Conservation (phyloP, 1,140 invertebrate species). For the Drosophila pectinifera region DNA sequence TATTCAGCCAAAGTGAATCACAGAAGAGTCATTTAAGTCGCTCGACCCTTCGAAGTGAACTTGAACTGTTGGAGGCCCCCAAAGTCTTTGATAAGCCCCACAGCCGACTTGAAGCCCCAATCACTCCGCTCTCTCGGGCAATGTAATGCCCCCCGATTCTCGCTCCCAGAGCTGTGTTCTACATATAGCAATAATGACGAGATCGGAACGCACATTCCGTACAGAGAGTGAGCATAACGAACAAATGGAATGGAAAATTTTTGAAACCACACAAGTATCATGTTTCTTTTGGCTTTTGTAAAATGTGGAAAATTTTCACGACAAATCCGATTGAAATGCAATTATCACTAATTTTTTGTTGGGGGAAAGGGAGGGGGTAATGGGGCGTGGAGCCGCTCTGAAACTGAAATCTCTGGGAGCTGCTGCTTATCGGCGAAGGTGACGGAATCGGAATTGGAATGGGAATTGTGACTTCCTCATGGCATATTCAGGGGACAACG, state of each 20-base stretch:
- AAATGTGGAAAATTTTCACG: slow-evolving; percentile 70
- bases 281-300: slow-evolving; percentile 42
- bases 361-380: no score
- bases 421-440: slow-evolving; percentile 38
- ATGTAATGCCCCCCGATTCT: slow-evolving; percentile 20
- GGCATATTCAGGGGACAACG: slow-evolving; percentile 25
- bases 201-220: slow-evolving; percentile 33
- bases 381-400: slow-evolving; percentile 6
- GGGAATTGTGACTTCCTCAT: slow-evolving; percentile 55
- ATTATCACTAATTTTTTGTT: slow-evolving; percentile 71
- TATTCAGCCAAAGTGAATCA: slow-evolving; percentile 20
- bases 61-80: slow-evolving; percentile 36
- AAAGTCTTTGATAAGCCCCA: slow-evolving; percentile 33
- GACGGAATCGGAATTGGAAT: slow-evolving; percentile 25
- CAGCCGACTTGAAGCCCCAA: background rate
- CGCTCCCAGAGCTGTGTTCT: slow-evolving; percentile 8
- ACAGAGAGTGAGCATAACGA: slow-evolving; percentile 35
- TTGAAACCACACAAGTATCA: slow-evolving; percentile 60
- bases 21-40: background rate
- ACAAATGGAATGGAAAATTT: slow-evolving; percentile 70
- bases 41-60: slow-evolving; percentile 40
- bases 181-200: slow-evolving; percentile 21
- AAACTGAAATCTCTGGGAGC: slow-evolving; percentile 12
- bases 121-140: slow-evolving; percentile 4
- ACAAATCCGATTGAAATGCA: slow-evolving; percentile 65